phyloP scores from a whole-genome alignment of 2,888 invertebrate genomes.

The Drosophila anceps region DNA sequence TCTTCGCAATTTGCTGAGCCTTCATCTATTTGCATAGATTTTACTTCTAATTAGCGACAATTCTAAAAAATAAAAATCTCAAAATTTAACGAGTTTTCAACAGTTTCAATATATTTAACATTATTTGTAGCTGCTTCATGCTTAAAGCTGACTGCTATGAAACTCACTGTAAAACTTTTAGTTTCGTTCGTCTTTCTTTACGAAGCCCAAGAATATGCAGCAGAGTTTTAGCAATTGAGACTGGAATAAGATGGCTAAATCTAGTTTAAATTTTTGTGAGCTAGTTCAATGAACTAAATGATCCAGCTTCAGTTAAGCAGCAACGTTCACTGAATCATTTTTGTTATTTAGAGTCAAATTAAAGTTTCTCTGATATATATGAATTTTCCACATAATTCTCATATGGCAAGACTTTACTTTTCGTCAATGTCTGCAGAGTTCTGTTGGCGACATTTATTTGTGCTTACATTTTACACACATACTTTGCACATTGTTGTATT shows the following conservation, averaged over 20 bases:
- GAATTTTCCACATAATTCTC: conserved; percentile 3
- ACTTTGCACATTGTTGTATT: conserved; percentile 52
- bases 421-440: conserved; percentile 37
- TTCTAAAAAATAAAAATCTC: background rate
- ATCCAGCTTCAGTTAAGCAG: too few relatives aligned
- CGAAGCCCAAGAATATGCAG: conserved; percentile 21
- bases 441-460: conserved; percentile 63
- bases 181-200: background rate
- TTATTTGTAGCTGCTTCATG: background rate
- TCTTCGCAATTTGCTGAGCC: conserved; percentile 13
- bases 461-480: conserved; percentile 54
- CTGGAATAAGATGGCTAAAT: background rate
- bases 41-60: conserved; percentile 24
- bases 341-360: too few relatives aligned
- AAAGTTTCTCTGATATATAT: background rate
- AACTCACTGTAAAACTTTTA: background rate
- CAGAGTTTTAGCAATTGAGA: background rate
- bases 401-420: conserved; percentile 7
- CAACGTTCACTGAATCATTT: too few relatives aligned
- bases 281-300: background rate
- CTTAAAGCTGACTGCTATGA: conserved; percentile 6
- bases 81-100: conserved; percentile 1
- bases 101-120: background rate
- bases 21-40: conserved; percentile 1
- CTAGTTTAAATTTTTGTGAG: too few relatives aligned